Conservation (phyloP, 2,113 vertebrate genomes). For the Myotis lucifugus region DNA sequence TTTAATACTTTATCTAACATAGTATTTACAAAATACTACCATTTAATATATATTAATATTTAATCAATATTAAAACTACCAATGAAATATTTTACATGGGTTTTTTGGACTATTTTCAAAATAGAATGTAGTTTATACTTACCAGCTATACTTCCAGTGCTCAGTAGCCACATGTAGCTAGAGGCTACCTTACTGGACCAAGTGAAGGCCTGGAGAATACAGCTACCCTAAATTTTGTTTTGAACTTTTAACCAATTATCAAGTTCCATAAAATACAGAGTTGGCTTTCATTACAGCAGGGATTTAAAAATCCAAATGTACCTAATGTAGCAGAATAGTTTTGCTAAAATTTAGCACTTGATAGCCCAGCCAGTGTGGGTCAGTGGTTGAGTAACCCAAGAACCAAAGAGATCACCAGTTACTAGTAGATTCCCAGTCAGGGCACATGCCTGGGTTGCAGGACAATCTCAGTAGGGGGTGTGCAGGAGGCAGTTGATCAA, state of each 20-base stretch:
- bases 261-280: constrained; percentile 22
- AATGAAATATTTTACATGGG: background rate
- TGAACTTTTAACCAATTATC: background rate
- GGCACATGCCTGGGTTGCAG: too few species aligned
- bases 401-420: too few species aligned
- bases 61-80: constrained; percentile 2
- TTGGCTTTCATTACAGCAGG: background rate
- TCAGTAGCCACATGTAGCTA: background rate
- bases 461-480: too few species aligned
- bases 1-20: background rate
- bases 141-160: background rate
- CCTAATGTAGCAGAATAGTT: background rate
- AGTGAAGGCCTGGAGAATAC: background rate
- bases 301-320: constrained; percentile 24
- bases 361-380: too few species aligned
- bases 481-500: too few species aligned
- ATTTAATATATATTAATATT: background rate
- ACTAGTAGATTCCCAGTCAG: too few species aligned
- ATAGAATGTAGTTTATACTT: background rate
- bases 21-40: background rate
- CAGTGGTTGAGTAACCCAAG: too few species aligned
- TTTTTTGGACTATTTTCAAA: background rate
- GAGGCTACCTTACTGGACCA: background rate
- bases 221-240: background rate
- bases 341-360: constrained; percentile 18